Conservation (phyloP, 1,140 invertebrate species). For the Hylaeus volcanicus region DNA sequence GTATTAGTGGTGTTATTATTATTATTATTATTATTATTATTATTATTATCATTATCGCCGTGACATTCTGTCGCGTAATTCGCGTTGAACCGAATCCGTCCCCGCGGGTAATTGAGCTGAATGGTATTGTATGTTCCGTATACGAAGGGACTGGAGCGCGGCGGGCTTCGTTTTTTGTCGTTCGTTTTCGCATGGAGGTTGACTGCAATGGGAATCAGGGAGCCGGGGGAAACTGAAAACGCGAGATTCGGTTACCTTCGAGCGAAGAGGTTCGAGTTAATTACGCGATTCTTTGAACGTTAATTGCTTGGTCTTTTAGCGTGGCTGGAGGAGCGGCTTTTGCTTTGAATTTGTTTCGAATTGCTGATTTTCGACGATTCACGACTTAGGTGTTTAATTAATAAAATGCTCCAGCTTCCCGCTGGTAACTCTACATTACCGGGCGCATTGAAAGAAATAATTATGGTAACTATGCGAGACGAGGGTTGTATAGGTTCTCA, state of each 20-base stretch:
- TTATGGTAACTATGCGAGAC: too few relatives aligned
- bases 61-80: slow-evolving; percentile 15
- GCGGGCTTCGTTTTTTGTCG: not conserved
- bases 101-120: slow-evolving; percentile 25
- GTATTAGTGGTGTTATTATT: too few relatives aligned
- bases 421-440: too few relatives aligned
- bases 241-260: not conserved
- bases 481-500: too few relatives aligned
- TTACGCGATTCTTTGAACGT: slow-evolving; percentile 18
- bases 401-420: too few relatives aligned
- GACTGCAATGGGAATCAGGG: not conserved
- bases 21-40: not conserved
- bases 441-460: too few relatives aligned
- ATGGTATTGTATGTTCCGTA: slow-evolving; percentile 5
- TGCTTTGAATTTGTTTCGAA: not conserved
- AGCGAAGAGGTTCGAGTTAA: not conserved
- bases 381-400: not conserved
- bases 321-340: not conserved
- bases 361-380: not conserved
- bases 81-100: not conserved
- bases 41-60: slow-evolving; percentile 16
- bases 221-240: not conserved
- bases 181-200: not conserved
- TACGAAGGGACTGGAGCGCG: not conserved
- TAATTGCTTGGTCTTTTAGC: not conserved